Evolutionary conservation across 2,888 invertebrate genomes (phyloP).

Genomic region (Cataglyphis rosenhaueri): DNA sequence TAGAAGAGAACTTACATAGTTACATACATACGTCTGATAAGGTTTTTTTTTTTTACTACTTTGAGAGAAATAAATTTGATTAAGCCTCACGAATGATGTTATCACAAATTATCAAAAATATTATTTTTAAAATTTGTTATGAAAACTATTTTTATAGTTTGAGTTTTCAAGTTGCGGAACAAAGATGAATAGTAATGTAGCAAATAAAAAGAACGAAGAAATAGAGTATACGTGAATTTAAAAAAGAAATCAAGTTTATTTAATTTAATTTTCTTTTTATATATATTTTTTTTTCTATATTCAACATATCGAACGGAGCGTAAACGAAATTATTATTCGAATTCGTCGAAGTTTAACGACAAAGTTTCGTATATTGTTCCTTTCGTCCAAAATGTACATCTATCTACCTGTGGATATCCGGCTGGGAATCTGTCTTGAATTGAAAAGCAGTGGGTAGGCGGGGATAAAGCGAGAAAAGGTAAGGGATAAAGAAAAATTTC

Average conservation of each 20-base stretch:
- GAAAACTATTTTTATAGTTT: not conserved
- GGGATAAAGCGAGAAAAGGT: not conserved
- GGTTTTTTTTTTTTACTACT: not conserved
- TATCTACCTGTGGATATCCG: slow-evolving; percentile 30
- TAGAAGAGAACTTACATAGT: not conserved
- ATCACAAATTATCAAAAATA: not conserved
- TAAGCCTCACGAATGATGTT: not conserved
- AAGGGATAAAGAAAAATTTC: not conserved
- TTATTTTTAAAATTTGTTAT: not conserved
- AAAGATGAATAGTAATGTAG: not conserved
- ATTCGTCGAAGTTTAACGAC: not conserved
- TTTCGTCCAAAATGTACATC: not conserved
- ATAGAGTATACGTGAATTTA: too few relatives aligned
- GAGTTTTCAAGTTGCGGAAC: not conserved
- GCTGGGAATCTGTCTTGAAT: not conserved
- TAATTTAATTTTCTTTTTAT: not conserved
- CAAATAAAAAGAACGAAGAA: not conserved
- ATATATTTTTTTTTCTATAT: not conserved
- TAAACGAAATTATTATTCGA: not conserved
- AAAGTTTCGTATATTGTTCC: not conserved
- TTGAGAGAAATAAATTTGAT: not conserved
- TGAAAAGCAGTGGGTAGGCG: not conserved
- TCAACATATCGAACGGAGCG: not conserved
- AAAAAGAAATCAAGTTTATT: not conserved
- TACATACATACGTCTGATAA: not conserved